A percentile compares a stretch with the other conserved stretches of the same genome.
Conservation (phyloP, 2,888 invertebrate species). For the Xylophagus ater region DNA sequence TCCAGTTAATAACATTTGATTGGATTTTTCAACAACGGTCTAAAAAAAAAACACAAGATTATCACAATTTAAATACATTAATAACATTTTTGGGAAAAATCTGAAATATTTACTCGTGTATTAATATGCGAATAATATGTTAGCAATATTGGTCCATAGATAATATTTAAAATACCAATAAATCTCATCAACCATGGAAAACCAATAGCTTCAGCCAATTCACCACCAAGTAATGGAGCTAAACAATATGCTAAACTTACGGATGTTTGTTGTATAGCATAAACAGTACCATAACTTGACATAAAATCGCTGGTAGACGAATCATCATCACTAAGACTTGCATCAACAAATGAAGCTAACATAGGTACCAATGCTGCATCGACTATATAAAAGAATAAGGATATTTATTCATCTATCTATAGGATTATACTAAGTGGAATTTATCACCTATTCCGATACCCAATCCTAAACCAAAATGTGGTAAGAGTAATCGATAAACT, state of each 20-base stretch:
- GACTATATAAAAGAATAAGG: too few relatives aligned
- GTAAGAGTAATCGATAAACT: constrained; percentile 53
- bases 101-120: constrained; percentile 26
- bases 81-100: background rate
- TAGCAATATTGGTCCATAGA: constrained; percentile 55
- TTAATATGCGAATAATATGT: constrained; percentile 31
- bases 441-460: constrained; percentile 71
- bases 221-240: constrained; percentile 68
- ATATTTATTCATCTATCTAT: too few relatives aligned
- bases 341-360: constrained; percentile 60
- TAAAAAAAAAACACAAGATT: background rate
- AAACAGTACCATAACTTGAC: constrained; percentile 66
- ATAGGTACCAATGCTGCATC: constrained; percentile 72
- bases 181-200: constrained; percentile 64
- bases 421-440: too few relatives aligned
- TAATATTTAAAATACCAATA: constrained; percentile 56
- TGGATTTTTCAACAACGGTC: constrained; percentile 24
- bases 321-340: constrained; percentile 31
- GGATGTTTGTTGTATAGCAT: constrained; percentile 71
- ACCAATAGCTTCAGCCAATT: constrained; percentile 55
- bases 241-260: constrained; percentile 71
- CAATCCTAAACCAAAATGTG: constrained; percentile 70
- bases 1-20: constrained; percentile 30
- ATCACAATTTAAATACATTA: background rate
- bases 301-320: constrained; percentile 20